Base-by-base conservation (phyloP, 2,113 vertebrate species). In the Lichenostomus cassidix region DNA sequence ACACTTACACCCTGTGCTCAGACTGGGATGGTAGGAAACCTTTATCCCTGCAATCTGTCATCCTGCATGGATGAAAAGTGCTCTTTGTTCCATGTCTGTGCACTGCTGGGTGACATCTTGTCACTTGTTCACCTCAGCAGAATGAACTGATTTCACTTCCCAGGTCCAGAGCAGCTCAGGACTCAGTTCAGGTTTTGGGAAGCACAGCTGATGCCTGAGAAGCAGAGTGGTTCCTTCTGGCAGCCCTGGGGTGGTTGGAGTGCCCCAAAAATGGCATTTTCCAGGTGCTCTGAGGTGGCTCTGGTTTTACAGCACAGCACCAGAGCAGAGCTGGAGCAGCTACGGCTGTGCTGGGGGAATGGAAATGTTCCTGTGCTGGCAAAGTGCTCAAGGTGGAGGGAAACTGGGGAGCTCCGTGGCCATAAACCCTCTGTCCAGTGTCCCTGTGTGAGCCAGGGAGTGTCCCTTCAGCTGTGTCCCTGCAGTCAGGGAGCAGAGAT, bases 21-120 rank as follows among this genome's bases (percentile, higher is more conserved):
- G 42, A 53, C n/a, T 4, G 39, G 29, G 39, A 17, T 0, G 0
- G 37, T 14, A 19, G n/a, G 55, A 67, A 55, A 42, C 21, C 8
- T 42, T 25, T 12, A 7, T 50, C 33, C 50, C 39, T 29, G 41
- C 8, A 12, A 2, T 31, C 39, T 60, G 17, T 4, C 44, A 14
- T 15, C 25, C n/a, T 33, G 16, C 10, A 2, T 14, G 39, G 42
- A 7, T 14, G 16, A 12, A 29, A 62, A 74, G 5, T 14, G 23
- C 33, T 44, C 7, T 9, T 1, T n/a, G 16, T 27, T 39, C 52
- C 17, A 12, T 8, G 28, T 70, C 69, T 37, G 77, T 49, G 77
- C 73, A 65, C 60, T 0, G 4, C 71, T 9, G 8, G 52, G 13
- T 63, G 59, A 24, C 44, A 5, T 12, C 33, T 25, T 22, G 39